These are phyloP conservation scores for Cepphus grylle DNA, from an alignment of 2,113 vertebrate species.

Conservation along the genomic window DNA sequence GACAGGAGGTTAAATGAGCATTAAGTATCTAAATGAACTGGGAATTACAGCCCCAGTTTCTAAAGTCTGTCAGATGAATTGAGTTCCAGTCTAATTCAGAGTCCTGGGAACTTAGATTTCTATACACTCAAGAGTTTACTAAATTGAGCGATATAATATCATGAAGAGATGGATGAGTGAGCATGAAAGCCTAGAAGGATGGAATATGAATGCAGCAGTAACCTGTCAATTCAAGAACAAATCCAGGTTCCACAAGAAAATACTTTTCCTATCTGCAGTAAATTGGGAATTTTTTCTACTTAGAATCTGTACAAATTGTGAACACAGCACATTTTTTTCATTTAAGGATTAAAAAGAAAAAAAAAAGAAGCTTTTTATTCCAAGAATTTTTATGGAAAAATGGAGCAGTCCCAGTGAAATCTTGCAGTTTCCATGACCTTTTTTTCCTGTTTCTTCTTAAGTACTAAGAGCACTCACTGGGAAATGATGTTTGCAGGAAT, in stretches of 20 bases:
- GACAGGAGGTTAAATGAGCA: background rate
- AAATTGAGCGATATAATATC: background rate
- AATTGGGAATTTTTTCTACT: background rate
- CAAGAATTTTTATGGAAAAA: background rate
- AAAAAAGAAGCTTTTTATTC: background rate
- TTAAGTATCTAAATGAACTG: background rate
- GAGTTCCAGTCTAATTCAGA: background rate
- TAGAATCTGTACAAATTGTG: background rate
- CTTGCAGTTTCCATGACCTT: background rate
- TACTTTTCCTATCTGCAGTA: background rate
- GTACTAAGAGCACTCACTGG: background rate
- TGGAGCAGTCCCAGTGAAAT: background rate
- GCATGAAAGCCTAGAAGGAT: background rate
- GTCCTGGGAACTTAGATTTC: background rate
- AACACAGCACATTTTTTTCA: background rate
- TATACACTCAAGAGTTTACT: background rate
- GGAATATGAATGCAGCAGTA: background rate
- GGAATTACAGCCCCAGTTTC: background rate
- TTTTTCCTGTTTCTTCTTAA: background rate
- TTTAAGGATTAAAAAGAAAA: background rate
- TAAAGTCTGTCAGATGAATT: background rate
- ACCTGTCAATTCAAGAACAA: background rate
- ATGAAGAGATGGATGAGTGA: background rate
- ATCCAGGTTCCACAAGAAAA: background rate
- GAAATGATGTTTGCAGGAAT: background rate